Conservation (phyloP, 2,797 vertebrate genomes). For the Ctenochaetus hawaiiensis region DNA sequence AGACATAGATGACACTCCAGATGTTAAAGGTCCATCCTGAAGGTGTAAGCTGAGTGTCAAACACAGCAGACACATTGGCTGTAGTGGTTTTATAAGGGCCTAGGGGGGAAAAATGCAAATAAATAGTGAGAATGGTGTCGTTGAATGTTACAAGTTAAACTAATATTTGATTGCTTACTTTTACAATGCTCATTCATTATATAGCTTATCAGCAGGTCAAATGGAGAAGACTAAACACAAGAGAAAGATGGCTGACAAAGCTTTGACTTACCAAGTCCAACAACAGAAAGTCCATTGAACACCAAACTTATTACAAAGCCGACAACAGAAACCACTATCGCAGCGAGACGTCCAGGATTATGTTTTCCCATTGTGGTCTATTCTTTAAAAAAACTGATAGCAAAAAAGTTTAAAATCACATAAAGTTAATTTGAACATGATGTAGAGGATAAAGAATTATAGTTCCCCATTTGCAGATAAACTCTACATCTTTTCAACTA, state of each 20-base stretch:
- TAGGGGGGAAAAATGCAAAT: slow-evolving; percentile 18
- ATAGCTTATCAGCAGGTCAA: not conserved
- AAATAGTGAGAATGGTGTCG: not conserved
- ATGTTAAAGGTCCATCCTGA: slow-evolving; percentile 84
- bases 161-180: not conserved
- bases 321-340: slow-evolving; percentile 57
- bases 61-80: slow-evolving; percentile 75
- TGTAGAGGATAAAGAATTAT: not conserved
- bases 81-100: slow-evolving; percentile 73
- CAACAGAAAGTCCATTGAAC: slow-evolving; percentile 77
- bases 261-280: slow-evolving; percentile 67
- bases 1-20: slow-evolving; percentile 82
- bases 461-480: not conserved
- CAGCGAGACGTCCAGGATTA: slow-evolving; percentile 57
- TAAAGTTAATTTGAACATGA: not conserved
- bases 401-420: not conserved
- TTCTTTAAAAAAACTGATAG: slow-evolving; percentile 1
- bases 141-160: slow-evolving; percentile 3
- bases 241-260: not conserved
- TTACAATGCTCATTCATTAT: not conserved
- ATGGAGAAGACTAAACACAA: not conserved
- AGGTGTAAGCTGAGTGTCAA: slow-evolving; percentile 81
- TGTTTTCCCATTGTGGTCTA: slow-evolving; percentile 64
- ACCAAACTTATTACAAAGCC: slow-evolving; percentile 65
- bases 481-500: not conserved